Evolutionary conservation across 1,140 invertebrate genomes (phyloP), one percentile per base, ranked within the genome.

Genomic region (Lutraria rhynchaena): DNA sequence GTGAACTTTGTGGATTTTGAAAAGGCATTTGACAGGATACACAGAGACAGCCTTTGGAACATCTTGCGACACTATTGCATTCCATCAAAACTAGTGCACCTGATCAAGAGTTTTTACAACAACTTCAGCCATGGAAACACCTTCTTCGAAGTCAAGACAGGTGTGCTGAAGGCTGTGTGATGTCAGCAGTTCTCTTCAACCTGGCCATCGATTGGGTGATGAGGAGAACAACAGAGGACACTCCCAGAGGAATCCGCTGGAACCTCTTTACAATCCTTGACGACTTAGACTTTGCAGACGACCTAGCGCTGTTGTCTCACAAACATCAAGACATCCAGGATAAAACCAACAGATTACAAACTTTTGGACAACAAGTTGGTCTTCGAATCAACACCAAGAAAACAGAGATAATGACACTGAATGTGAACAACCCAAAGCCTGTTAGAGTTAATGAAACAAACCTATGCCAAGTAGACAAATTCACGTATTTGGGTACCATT

Each of bases 241-340:
- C 22, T 17, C 27, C 22, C 33, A 81, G 55, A 63, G 83, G 80
- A 13, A 85, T 86, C 15, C 31, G 70, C 17, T 83, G 70, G 85
- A 81, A 22, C 19, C 51, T 85, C 15, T 49, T 29, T 19, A 24
- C 70, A n/a, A 46, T 22, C 35, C 60, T 86, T 19, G 77, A 84
- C 69, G 85, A 86, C 60, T 71, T 80, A 0, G 83, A 82, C 29
- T 84, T 86, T 83, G 83, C 85, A 67, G 80, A 86, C 53, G 85
- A 82, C 51, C 22, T 85, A 17, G 63, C 80, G 13, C 55, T 86
- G 24, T 57, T 84, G 35, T 71, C 57, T 17, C 63, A 77, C 46
- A 82, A 37, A 35, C 65, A 84, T 15, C 46, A 81, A 19, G 49
- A 83, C 35, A 55, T 84, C 19, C 63, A 77, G 51, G 78, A 82